Evolutionary conservation across 1,140 invertebrate genomes (phyloP).

Genomic region (Drosophila obscura): DNA sequence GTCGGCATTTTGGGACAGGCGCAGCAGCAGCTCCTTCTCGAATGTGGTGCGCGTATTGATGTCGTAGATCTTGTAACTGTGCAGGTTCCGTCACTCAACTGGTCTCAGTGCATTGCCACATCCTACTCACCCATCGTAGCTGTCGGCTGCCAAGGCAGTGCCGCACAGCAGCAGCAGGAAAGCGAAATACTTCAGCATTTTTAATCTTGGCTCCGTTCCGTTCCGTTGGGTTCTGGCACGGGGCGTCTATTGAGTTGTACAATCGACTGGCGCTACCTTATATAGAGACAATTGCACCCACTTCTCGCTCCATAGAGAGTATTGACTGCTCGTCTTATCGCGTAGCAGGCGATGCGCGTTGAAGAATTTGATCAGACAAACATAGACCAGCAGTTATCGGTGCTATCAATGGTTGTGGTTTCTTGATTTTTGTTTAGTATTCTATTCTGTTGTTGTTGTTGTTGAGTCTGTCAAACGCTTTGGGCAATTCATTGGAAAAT

Average conservation of each 20-base stretch:
- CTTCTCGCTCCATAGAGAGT: constrained; percentile 25
- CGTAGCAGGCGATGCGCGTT: not conserved
- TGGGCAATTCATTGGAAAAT: constrained; percentile 52
- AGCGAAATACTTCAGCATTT: constrained; percentile 55
- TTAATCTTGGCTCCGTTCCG: constrained; percentile 47
- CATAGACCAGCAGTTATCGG: constrained; percentile 16
- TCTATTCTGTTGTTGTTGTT: constrained; percentile 18
- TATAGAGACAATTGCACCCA: constrained; percentile 42
- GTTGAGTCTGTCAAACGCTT: constrained; percentile 39
- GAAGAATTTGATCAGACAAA: constrained; percentile 15
- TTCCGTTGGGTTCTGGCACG: constrained; percentile 46
- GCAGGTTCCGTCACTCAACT: not conserved
- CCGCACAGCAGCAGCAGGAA: constrained; percentile 61
- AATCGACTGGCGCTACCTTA: constrained; percentile 15
- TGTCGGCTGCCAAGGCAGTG: constrained; percentile 39
- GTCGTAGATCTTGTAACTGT: constrained; percentile 78
- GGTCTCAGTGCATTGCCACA: not conserved
- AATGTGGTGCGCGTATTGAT: constrained; percentile 52
- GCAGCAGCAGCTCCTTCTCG: constrained; percentile 65
- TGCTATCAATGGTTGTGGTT: constrained; percentile 6
- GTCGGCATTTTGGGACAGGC: constrained; percentile 45
- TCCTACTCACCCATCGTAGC: constrained; percentile 74
- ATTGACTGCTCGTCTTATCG: constrained; percentile 14
- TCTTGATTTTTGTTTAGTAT: constrained; percentile 1
- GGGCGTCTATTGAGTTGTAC: constrained; percentile 50